Percentiles rank a stretch among this genome's conserved stretches.
phyloP scores from a whole-genome alignment of 2,113 vertebrate species.

The Eublepharis macularius region DNA sequence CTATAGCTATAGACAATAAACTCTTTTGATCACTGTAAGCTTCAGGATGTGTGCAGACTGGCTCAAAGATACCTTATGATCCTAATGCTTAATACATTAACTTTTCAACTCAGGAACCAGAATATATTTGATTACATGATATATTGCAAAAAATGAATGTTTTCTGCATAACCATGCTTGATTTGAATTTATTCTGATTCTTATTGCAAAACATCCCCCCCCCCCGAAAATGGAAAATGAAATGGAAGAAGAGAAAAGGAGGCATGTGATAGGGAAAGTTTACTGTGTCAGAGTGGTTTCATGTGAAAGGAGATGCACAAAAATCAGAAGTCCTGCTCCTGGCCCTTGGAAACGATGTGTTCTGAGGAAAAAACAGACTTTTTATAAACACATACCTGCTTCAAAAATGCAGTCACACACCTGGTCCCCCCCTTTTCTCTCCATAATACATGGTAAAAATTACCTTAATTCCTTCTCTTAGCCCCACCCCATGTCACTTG shows the following conservation, averaged over 20 bases:
- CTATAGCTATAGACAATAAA: too few species aligned
- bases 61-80: not conserved
- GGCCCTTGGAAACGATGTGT: not conserved
- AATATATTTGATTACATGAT: not conserved
- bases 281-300: not conserved
- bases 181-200: not conserved
- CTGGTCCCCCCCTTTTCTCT: too few species aligned
- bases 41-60: not conserved
- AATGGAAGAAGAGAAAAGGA: not conserved
- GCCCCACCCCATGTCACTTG: too few species aligned
- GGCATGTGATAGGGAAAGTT: not conserved
- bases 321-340: not conserved
- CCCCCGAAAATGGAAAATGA: not conserved
- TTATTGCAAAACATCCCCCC: not conserved
- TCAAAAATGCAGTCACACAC: not conserved
- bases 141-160: not conserved
- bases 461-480: too few species aligned
- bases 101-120: not conserved
- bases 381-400: not conserved
- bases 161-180: not conserved
- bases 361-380: not conserved
- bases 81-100: not conserved
- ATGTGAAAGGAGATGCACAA: not conserved
- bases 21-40: too few species aligned
- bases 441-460: too few species aligned